phyloP scores from a whole-genome alignment of 2,113 vertebrate genomes.

The Barnardius zonarius region DNA sequence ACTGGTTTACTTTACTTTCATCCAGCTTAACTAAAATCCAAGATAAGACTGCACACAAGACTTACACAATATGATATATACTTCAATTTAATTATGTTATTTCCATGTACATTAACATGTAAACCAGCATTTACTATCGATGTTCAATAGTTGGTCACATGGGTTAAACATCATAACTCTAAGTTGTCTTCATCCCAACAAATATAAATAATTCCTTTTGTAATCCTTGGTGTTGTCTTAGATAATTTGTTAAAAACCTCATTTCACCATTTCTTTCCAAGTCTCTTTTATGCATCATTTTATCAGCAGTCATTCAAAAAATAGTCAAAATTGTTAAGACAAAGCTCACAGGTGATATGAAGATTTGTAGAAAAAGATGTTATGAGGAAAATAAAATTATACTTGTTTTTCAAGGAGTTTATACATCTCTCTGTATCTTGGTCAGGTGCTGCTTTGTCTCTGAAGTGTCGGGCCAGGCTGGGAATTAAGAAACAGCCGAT shows the following conservation, averaged over 20 bases:
- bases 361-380: background rate
- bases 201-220: background rate
- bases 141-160: background rate
- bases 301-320: background rate
- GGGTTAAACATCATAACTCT: background rate
- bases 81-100: background rate
- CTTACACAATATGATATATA: background rate
- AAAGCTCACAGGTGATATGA: background rate
- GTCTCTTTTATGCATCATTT: background rate
- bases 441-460: conserved; percentile 44
- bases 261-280: background rate
- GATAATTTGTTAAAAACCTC: background rate
- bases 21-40: background rate
- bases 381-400: background rate
- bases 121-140: background rate
- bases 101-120: background rate
- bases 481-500: conserved; percentile 38
- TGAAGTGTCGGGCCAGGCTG: conserved; percentile 63
- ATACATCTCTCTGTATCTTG: background rate
- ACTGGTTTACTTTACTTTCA: background rate
- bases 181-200: background rate
- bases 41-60: background rate
- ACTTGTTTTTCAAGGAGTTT: background rate
- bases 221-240: background rate
- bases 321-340: background rate